Conservation (phyloP, 1,140 invertebrate species). For the honey bee (Apis mellifera) region DNA sequence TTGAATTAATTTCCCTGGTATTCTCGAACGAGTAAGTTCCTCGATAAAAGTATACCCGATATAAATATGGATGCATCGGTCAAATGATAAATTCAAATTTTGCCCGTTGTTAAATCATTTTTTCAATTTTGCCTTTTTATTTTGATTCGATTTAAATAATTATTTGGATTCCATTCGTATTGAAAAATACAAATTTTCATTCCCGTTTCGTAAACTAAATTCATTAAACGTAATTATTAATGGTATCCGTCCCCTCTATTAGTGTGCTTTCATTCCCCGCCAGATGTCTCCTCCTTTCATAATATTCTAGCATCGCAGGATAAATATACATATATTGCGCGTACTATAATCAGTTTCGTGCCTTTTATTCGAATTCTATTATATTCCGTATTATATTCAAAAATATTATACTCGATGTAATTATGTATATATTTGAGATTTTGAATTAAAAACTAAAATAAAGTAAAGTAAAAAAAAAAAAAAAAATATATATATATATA, state of each 20-base stretch:
- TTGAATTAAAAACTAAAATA: background rate
- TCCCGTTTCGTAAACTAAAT: background rate
- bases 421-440: background rate
- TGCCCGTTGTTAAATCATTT: conserved; percentile 27
- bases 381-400: background rate
- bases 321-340: background rate
- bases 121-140: conserved; percentile 22
- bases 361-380: background rate
- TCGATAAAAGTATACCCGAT: conserved; percentile 44
- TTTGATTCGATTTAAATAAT: conserved; percentile 46
- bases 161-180: conserved; percentile 35
- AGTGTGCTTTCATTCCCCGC: background rate
- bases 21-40: conserved; percentile 35
- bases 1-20: conserved; percentile 42
- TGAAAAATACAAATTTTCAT: conserved; percentile 39
- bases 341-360: background rate
- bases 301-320: background rate
- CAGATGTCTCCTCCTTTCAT: background rate
- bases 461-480: background rate
- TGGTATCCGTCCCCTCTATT: background rate
- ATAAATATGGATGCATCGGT: conserved; percentile 43
- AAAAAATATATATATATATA: background rate
- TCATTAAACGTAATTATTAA: conserved; percentile 34
- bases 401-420: too few relatives aligned
- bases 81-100: conserved; percentile 49